These are phyloP conservation scores for Halictus rubicundus DNA, from an alignment of 1,140 invertebrate species.

Conservation along the genomic window DNA sequence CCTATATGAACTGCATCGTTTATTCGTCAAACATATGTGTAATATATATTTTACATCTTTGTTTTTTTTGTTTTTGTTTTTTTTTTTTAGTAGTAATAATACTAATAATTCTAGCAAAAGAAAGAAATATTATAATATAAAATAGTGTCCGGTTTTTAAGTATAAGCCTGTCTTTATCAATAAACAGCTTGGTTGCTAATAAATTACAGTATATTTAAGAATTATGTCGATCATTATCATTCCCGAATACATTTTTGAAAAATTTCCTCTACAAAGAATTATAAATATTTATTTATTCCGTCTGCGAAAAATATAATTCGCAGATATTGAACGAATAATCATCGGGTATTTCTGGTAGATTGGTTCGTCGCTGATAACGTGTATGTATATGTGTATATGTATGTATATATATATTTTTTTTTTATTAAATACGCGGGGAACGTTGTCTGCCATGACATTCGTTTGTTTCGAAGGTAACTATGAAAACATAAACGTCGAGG, in stretches of 20 bases:
- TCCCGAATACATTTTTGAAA: neutral
- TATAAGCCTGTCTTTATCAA: conserved; percentile 15
- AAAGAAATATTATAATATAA: conserved; percentile 4
- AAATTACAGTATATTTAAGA: conserved; percentile 18
- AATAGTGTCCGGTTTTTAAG: conserved; percentile 5
- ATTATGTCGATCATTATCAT: neutral
- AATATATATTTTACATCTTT: conserved; percentile 8
- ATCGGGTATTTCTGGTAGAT: too few species aligned
- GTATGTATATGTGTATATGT: too few species aligned
- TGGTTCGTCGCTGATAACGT: too few species aligned
- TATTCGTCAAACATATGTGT: conserved; percentile 1
- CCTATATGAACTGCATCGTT: conserved; percentile 10
- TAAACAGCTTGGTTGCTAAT: conserved; percentile 24
- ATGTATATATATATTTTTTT: too few species aligned
- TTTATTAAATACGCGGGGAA: neutral
- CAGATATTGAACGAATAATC: too few species aligned
- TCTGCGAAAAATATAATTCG: too few species aligned
- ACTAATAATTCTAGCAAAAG: neutral
- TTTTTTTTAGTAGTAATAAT: neutral
- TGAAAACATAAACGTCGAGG: conserved; percentile 6
- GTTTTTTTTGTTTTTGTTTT: neutral
- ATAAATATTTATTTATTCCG: too few species aligned
- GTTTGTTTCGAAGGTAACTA: neutral
- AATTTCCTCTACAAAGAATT: neutral
- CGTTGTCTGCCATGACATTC: neutral